A percentile compares a stretch with the other conserved stretches of the same genome.
Conservation (phyloP, 1,140 invertebrate species). For the Zaprionus lachaisei region DNA sequence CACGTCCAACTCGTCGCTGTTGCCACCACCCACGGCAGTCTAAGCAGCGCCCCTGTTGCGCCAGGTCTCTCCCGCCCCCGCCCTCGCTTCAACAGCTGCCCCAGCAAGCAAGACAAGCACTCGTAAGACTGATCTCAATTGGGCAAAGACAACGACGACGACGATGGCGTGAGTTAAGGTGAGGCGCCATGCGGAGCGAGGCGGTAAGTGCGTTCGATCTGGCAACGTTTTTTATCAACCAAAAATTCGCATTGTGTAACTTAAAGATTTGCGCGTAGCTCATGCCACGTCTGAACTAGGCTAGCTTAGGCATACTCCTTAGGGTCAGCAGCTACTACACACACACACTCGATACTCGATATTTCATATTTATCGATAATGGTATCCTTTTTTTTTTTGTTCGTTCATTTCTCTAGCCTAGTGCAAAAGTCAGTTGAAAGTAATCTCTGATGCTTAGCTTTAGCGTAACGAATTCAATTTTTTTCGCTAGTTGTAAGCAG, state of each 20-base stretch:
- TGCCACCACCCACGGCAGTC: conserved; percentile 84
- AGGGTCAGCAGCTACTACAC: conserved; percentile 9
- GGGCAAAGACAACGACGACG: background rate
- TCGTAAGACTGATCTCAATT: conserved; percentile 62
- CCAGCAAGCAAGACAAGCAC: conserved; percentile 28
- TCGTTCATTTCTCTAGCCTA: conserved; percentile 37
- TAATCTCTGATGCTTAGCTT: conserved; percentile 24
- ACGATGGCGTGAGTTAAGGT: background rate
- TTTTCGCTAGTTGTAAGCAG: conserved; percentile 35
- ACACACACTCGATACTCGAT: conserved; percentile 23
- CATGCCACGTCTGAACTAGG: conserved; percentile 38
- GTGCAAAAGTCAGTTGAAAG: conserved; percentile 23
- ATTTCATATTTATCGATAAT: conserved; percentile 26
- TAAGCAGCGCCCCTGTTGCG: conserved; percentile 33
- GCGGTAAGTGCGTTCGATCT: conserved; percentile 10
- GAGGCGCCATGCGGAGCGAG: background rate
- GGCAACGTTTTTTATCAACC: conserved; percentile 41
- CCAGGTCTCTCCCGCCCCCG: background rate
- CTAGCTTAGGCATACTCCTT: conserved; percentile 13
- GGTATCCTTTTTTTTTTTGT: conserved; percentile 11
- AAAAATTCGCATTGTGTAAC: conserved; percentile 44
- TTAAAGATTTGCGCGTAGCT: conserved; percentile 15
- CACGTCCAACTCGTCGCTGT: conserved; percentile 85
- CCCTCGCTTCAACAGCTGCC: background rate
- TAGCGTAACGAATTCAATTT: conserved; percentile 40